A percentile compares a stretch with the other conserved stretches of the same genome.
Evolutionary conservation across 2,113 vertebrate species (phyloP).

Genomic region (Eclectus roratus): DNA sequence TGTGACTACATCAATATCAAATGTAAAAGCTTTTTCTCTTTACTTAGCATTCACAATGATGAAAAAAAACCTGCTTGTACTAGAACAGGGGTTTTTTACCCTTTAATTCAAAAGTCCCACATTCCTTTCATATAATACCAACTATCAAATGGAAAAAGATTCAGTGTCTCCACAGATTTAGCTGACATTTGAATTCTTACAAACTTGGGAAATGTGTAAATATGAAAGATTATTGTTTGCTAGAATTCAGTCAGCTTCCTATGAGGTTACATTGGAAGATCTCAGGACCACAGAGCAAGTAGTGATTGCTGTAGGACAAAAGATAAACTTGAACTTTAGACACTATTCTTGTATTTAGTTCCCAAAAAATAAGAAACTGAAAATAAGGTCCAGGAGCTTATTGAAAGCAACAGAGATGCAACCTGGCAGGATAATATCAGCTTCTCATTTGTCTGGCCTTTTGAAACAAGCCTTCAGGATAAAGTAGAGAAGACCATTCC

Average conservation of each 20-base stretch:
- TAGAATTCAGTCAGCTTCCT: neutral
- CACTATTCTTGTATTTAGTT: neutral
- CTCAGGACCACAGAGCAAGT: neutral
- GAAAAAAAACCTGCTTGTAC: neutral
- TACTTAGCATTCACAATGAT: conserved; percentile 21
- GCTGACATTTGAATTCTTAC: neutral
- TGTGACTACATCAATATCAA: conserved; percentile 17
- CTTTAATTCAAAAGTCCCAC: neutral
- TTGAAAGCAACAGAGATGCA: neutral
- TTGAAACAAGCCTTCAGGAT: neutral
- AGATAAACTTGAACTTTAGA: neutral
- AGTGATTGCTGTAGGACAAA: neutral
- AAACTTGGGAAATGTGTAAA: neutral
- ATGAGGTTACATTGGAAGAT: neutral
- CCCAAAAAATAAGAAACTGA: neutral
- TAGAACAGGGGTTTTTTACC: neutral
- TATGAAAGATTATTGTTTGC: neutral
- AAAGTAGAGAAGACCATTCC: neutral
- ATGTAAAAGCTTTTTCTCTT: conserved; percentile 17
- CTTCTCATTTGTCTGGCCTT: neutral
- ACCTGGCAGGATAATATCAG: neutral
- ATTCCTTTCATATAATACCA: neutral
- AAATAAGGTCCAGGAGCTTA: neutral
- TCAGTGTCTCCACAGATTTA: neutral
- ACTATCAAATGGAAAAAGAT: neutral